Percentiles rank a stretch among this genome's conserved stretches.
Evolutionary conservation across 2,888 invertebrate species (phyloP).

Genomic region (Neoitamus cyanurus): DNA sequence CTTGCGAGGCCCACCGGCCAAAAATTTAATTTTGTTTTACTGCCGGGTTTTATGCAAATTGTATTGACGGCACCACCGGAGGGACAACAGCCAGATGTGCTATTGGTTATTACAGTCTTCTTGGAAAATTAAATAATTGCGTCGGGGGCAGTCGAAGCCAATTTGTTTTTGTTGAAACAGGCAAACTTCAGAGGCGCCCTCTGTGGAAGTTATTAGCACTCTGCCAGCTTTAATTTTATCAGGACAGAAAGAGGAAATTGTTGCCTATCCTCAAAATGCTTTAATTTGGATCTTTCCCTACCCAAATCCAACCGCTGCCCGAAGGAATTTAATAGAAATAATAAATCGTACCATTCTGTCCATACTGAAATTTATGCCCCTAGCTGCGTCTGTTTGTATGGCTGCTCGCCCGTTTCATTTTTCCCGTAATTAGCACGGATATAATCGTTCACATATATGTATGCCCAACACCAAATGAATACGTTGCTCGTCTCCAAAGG

Average conservation of each 20-base stretch:
- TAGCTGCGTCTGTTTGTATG: background rate
- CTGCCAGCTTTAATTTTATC: background rate
- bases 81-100: background rate
- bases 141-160: background rate
- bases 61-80: background rate
- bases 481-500: background rate
- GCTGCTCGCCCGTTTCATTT: background rate
- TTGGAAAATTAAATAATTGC: slow-evolving; percentile 5
- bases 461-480: background rate
- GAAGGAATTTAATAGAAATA: background rate
- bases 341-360: background rate
- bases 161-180: background rate
- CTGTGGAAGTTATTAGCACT: background rate
- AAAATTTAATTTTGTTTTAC: slow-evolving; percentile 1
- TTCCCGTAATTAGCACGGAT: background rate
- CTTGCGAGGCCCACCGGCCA: background rate
- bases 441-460: background rate
- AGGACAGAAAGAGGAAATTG: background rate
- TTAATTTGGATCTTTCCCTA: background rate
- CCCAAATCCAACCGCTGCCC: background rate
- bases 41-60: background rate
- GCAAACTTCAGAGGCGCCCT: background rate
- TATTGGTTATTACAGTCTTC: background rate
- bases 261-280: background rate
- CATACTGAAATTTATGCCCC: background rate